Percentiles rank a stretch among this genome's conserved stretches.
These are phyloP conservation scores for Ctenochaetus hawaiiensis DNA, from an alignment of 2,797 vertebrate genomes.

Conservation along the genomic window DNA sequence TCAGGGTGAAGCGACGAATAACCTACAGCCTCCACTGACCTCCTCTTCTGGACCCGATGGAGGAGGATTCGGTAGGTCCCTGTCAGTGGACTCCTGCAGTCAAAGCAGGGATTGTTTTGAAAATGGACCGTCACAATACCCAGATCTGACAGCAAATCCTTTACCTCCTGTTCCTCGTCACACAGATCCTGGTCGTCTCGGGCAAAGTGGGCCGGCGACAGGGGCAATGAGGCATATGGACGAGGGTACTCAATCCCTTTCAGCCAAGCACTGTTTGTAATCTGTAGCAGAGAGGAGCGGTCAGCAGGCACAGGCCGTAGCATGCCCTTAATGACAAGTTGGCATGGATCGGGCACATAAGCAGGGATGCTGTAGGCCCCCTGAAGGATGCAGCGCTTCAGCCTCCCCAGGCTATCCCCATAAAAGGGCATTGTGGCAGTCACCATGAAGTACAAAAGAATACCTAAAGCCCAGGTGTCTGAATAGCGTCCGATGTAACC, in stretches of 20 bases:
- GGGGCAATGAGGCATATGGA: constrained; percentile 64
- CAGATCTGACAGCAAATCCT: constrained; percentile 71
- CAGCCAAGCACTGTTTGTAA: constrained; percentile 80
- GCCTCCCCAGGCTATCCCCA: constrained; percentile 77
- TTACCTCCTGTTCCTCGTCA: constrained; percentile 82
- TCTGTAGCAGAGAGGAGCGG: constrained; percentile 72
- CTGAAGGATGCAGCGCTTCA: constrained; percentile 85
- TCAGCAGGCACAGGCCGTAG: constrained; percentile 80
- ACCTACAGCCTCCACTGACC: constrained; percentile 73
- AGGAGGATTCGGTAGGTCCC: constrained; percentile 86
- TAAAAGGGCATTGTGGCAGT: constrained; percentile 83
- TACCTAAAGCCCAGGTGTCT: constrained; percentile 87
- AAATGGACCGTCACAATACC: constrained; percentile 79
- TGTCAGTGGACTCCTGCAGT: constrained; percentile 79
- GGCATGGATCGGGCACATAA: constrained; percentile 79
- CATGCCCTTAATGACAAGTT: constrained; percentile 82
- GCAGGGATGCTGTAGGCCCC: constrained; percentile 83
- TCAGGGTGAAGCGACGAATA: constrained; percentile 74
- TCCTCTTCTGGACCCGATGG: constrained; percentile 84
- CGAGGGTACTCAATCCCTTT: constrained; percentile 77
- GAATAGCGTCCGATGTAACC: constrained; percentile 82
- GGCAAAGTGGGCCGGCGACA: constrained; percentile 75
- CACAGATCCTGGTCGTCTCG: constrained; percentile 63
- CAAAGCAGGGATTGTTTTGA: constrained; percentile 79
- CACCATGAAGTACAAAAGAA: constrained; percentile 86